Conservation (phyloP, 2,113 vertebrate genomes). For the Lophochroa leadbeateri region DNA sequence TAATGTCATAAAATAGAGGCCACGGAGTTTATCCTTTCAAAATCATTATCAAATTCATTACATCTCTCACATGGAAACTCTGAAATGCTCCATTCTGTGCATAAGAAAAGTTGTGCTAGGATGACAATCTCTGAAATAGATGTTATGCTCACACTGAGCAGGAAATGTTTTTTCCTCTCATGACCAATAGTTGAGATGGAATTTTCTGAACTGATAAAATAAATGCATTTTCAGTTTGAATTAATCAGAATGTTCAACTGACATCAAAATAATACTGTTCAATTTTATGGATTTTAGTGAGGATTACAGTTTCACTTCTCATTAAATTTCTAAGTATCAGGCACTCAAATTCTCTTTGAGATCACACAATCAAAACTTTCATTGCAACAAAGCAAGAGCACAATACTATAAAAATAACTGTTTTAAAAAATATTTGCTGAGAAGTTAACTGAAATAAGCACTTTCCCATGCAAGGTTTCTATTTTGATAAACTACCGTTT, state of each 20-base stretch:
- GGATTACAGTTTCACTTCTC: background rate
- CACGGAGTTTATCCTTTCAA: background rate
- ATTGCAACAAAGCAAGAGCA: background rate
- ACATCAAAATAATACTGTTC: background rate
- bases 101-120: background rate
- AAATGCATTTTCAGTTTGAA: background rate
- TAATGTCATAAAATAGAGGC: background rate
- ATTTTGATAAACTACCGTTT: background rate
- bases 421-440: background rate
- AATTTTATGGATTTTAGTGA: background rate
- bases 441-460: background rate
- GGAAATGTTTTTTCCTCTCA: background rate
- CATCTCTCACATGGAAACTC: background rate
- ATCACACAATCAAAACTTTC: background rate
- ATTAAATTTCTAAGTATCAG: background rate
- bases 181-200: background rate
- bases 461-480: background rate
- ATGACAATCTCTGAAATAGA: background rate
- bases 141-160: background rate
- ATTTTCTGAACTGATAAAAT: background rate
- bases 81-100: background rate
- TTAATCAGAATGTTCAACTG: background rate
- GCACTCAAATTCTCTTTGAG: background rate
- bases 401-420: background rate
- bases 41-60: background rate